Conservation (phyloP, 2,797 vertebrate genomes). For the Phoeniculus purpureus region DNA sequence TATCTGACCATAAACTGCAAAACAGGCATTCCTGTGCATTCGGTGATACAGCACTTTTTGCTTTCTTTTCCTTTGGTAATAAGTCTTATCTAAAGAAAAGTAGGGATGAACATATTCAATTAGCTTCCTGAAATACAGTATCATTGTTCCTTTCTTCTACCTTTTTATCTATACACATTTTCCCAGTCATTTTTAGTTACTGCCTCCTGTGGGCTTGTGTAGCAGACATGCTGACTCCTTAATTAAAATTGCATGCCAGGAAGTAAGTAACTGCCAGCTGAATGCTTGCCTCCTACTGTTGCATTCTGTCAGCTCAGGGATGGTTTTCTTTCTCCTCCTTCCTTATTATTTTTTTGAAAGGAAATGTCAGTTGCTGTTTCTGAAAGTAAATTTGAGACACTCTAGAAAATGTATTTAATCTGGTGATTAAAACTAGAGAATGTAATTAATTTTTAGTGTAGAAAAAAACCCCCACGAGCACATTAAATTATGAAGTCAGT, state of each 20-base stretch:
- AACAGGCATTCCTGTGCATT: not conserved
- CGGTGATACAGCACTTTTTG: not conserved
- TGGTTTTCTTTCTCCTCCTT: slow-evolving; percentile 48
- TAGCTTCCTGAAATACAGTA: slow-evolving; percentile 32
- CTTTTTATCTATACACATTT: slow-evolving; percentile 47
- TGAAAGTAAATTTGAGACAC: slow-evolving; percentile 59
- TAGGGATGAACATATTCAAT: not conserved
- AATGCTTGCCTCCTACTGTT: slow-evolving; percentile 76
- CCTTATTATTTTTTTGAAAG: not conserved
- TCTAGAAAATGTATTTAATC: slow-evolving; percentile 48
- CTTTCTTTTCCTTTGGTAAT: not conserved
- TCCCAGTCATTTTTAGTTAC: slow-evolving; percentile 67
- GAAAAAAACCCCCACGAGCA: not conserved
- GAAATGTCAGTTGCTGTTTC: slow-evolving; percentile 66
- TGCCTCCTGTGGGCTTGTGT: slow-evolving; percentile 66
- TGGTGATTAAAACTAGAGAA: slow-evolving; percentile 51
- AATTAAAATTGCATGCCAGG: slow-evolving; percentile 80
- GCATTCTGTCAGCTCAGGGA: slow-evolving; percentile 75
- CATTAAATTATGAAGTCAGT: not conserved
- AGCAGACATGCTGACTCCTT: slow-evolving; percentile 77
- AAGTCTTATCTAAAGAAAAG: not conserved
- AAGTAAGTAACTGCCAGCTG: slow-evolving; percentile 77
- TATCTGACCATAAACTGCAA: not conserved
- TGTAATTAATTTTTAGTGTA: not conserved
- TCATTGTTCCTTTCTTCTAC: slow-evolving; percentile 54